Evolutionary conservation across 2,113 vertebrate genomes (phyloP), one percentile per base, ranked within the genome.

Genomic region (Artemisiospiza belli): DNA sequence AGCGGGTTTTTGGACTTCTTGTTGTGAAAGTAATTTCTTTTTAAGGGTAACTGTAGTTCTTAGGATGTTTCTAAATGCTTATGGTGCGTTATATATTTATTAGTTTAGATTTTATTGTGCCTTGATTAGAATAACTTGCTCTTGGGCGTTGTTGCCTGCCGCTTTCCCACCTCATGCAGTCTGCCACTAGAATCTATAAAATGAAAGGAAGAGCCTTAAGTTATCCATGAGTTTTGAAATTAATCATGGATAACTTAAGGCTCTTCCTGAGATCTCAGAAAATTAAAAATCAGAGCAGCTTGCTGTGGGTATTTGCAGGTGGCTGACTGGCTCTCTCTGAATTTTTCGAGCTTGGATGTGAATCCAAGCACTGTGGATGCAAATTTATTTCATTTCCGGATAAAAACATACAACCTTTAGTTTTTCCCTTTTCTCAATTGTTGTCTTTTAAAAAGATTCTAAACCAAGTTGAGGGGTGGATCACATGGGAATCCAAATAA

Each of bases 1-100:
- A 19, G 14, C 13, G 1, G 0, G 0, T 1, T 44, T 70, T 68
- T 41, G 6, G 7, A 68, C 6, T 46, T 54, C 17, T 31, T 28
- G 3, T 69, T 74, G 39, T 46, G 15, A 61, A 30, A 51, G 20
- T 19, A 2, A 7, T 6, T 15, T 55, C 41, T 49, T 41, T 24
- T 9, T 8, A 5, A 58, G 49, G 3, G 7, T 9, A 52, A 6
- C 9, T 43, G 4, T 37, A 28, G 27, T 63, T 83, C 13, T 63
- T 46, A 80, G 41, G 4, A 31, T 47, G 15, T 37, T 82, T 88
- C 41, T 23, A 67, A 72, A 35, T 68, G 23, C 13, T 59, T 76
- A 4, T 10, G 49, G 5, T 59, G 12, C 10, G 76, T 83, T 12
- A 15, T 43, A 43, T 43, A 43, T 43, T 16, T 43, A 43, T 16